phyloP scores from a whole-genome alignment of 2,888 invertebrate species.

The Apamea crenata region DNA sequence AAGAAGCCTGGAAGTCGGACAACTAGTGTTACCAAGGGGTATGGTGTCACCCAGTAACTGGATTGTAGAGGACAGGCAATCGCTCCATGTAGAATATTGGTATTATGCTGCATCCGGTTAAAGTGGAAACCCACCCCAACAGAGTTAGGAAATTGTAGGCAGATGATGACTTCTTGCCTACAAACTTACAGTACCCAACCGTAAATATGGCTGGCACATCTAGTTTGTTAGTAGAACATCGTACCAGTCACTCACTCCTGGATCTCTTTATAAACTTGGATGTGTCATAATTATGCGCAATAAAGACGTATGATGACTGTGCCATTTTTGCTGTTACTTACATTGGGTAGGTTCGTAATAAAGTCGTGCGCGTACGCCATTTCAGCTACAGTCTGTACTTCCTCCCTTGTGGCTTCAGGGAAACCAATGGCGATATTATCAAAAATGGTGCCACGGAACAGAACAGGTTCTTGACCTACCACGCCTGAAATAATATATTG shows the following conservation, averaged over 20 bases:
- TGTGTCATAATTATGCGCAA: not conserved
- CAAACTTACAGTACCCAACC: not conserved
- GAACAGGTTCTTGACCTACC: constrained; percentile 96
- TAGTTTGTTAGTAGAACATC: not conserved
- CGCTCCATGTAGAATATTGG: not conserved
- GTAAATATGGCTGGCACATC: too few species aligned
- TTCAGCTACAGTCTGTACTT: constrained; percentile 93
- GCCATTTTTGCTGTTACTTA: constrained; percentile 76
- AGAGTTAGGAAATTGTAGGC: not conserved
- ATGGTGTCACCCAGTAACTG: not conserved
- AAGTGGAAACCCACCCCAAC: too few species aligned
- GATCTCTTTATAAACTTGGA: not conserved
- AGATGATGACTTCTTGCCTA: not conserved
- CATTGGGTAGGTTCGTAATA: constrained; percentile 92
- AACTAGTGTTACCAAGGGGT: too few species aligned
- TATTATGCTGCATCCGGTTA: too few species aligned
- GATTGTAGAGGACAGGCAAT: not conserved
- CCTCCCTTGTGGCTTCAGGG: constrained; percentile 91
- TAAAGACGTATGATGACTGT: not conserved
- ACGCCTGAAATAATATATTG: constrained; percentile 87
- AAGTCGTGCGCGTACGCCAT: constrained; percentile 95
- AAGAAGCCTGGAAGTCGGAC: too few species aligned
- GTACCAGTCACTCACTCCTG: not conserved
- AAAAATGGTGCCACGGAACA: constrained; percentile 95
- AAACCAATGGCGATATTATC: constrained; percentile 93